Base-by-base conservation (phyloP, 2,113 vertebrate species). In the Aspidoscelis tigris region DNA sequence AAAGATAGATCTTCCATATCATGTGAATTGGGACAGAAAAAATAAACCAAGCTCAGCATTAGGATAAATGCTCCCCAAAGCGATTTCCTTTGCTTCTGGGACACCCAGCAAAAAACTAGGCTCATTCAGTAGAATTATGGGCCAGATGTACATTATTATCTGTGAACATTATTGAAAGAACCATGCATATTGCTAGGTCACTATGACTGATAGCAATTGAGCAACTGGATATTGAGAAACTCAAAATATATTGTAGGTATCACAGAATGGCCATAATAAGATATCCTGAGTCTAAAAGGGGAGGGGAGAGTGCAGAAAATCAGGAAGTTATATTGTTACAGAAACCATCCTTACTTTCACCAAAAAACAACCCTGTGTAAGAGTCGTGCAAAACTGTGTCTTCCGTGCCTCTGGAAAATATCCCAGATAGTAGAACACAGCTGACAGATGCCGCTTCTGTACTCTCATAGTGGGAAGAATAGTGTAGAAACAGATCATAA, bases 161-260 rank as follows among this genome's bases (percentile, higher is more conserved):
- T 50, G 8, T 9, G 8, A 50, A 9, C 47, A 50, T 50, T 50
- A 50, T 6, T 50, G 50, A 7, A n/a, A 78, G 69, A 64, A 47
- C 12, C 2, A 8, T 26, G 18, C 76, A 10, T 39, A 1, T 1
- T 78, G 44, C 33, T 0, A 0, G 55, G 64, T 71, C 39, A 44
- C 66, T 0, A 9, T 7, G 12, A 68, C 87, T 81, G 55, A 14
- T 44, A 39, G 44, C 41, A n/a, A 18, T 14, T n/a, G n/a, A n/a
- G n/a, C n/a, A n/a, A n/a, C n/a, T n/a, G 7, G 41, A 58, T 39
- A 26, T 39, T 68, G 2, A 2, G 14, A n/a, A 71, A 71, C 75
- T 65, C 18, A 21, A 33, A 7, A 24, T 65, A 64, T 78, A 12
- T 65, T 61, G 12, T 58, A 18, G 4, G 20, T 22, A 18, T 39